These are phyloP conservation scores for Batillaria attramentaria DNA, from an alignment of 1,140 invertebrate genomes.

Conservation along the genomic window DNA sequence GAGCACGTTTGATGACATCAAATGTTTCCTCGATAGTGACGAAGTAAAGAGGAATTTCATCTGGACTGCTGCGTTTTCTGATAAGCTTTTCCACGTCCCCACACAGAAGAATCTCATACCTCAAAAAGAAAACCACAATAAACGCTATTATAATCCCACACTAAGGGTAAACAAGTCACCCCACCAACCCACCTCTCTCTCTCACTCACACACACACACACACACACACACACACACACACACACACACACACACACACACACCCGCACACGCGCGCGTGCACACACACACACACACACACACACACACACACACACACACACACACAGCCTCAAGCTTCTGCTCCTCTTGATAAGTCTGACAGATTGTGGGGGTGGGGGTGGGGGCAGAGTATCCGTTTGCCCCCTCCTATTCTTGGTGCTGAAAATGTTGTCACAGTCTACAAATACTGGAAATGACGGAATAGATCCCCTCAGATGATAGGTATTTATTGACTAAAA, in stretches of 20 bases:
- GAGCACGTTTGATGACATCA: constrained; percentile 37
- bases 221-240: not conserved
- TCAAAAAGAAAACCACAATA: not conserved
- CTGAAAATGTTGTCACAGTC: no score
- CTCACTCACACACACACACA: not conserved
- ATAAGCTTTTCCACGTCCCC: constrained; percentile 25
- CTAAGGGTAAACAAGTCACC: not conserved
- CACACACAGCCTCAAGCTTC: no score
- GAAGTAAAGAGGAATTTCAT: constrained; percentile 24
- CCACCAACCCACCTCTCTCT: not conserved
- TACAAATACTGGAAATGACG: no score
- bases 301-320: no score
- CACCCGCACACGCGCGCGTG: not conserved
- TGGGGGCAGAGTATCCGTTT: no score
- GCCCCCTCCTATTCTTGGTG: no score
- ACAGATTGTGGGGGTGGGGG: no score
- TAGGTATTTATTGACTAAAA: no score
- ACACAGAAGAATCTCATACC: constrained; percentile 20
- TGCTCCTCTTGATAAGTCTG: no score
- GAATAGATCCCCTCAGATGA: no score
- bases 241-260: constrained; percentile 4
- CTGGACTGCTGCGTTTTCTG: constrained; percentile 11
- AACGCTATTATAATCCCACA: not conserved
- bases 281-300: not conserved
- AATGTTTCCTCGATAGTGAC: constrained; percentile 41